These are phyloP conservation scores for Drosophila lini DNA, from an alignment of 1,140 invertebrate species.

Conservation along the genomic window DNA sequence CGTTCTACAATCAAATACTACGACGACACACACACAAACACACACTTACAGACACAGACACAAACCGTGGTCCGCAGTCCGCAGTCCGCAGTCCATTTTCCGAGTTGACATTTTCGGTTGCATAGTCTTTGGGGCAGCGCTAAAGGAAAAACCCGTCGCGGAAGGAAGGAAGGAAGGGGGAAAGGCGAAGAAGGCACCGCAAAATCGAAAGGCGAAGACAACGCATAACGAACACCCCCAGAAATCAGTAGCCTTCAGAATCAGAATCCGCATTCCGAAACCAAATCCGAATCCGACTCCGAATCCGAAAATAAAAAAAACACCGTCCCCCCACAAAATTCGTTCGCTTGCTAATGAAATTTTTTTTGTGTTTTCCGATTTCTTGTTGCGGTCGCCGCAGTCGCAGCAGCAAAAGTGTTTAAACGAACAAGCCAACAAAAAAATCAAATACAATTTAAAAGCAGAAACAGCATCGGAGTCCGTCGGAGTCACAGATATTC, in stretches of 20 bases:
- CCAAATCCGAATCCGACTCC: constrained; percentile 5
- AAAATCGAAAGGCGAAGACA: constrained; percentile 24
- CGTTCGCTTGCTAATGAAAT: constrained; percentile 23
- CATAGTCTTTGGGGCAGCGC: constrained; percentile 65
- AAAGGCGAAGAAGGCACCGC: constrained; percentile 17
- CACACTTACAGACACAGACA: constrained; percentile 12
- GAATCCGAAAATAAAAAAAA: constrained; percentile 1
- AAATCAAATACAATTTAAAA: constrained; percentile 30
- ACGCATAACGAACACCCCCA: constrained; percentile 17
- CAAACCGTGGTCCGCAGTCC: constrained; percentile 1
- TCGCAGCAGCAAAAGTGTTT: constrained; percentile 53
- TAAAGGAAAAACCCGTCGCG: constrained; percentile 38
- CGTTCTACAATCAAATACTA: constrained; percentile 79
- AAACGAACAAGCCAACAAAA: constrained; percentile 49
- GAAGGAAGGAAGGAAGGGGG: background rate
- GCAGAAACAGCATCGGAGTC: background rate
- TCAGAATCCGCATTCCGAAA: constrained; percentile 2
- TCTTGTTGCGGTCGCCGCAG: constrained; percentile 28
- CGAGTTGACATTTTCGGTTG: constrained; percentile 65
- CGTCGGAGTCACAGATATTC: constrained; percentile 13
- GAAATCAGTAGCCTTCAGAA: constrained; percentile 10
- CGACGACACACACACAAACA: constrained; percentile 45
- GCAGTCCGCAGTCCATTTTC: constrained; percentile 18
- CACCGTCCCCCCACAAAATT: background rate
- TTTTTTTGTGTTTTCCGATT: constrained; percentile 43